These are phyloP conservation scores for Microtus pennsylvanicus DNA, from an alignment of 2,113 vertebrate genomes.

Conservation along the genomic window DNA sequence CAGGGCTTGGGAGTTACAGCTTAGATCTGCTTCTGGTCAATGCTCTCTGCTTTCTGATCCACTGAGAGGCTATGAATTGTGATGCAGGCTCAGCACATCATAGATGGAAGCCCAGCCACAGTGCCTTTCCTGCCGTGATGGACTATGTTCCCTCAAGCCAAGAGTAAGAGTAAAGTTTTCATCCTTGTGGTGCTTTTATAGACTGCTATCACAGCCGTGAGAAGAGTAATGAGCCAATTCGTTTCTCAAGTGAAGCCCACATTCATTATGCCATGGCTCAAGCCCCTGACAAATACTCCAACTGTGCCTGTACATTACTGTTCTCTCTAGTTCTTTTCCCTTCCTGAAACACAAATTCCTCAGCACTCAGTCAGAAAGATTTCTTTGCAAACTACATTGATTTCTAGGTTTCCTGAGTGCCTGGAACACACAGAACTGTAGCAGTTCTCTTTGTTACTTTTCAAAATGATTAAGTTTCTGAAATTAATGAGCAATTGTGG, in stretches of 20 bases:
- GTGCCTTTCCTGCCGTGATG: neutral
- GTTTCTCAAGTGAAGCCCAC: conserved; percentile 8
- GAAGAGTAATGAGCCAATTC: neutral
- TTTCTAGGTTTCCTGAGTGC: neutral
- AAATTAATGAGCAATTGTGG: neutral
- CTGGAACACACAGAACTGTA: neutral
- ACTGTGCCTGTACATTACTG: neutral
- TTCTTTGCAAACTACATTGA: neutral
- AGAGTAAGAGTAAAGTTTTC: neutral
- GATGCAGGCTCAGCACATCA: neutral
- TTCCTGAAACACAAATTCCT: neutral
- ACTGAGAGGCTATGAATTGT: neutral
- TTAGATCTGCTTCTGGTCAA: neutral
- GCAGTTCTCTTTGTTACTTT: neutral
- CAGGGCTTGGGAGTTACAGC: neutral
- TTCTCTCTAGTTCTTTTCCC: neutral
- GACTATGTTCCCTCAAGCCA: neutral
- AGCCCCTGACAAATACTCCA: neutral
- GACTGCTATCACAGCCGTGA: neutral
- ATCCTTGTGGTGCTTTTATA: neutral
- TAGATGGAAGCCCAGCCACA: too few relatives aligned
- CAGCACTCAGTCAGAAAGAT: neutral
- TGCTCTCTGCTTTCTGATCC: neutral
- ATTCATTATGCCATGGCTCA: neutral
- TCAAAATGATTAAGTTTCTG: conserved; percentile 5